A percentile compares a stretch with the other conserved stretches of the same genome.
Evolutionary conservation across 2,113 vertebrate genomes (phyloP).

Genomic region (Atractosteus spatula): DNA sequence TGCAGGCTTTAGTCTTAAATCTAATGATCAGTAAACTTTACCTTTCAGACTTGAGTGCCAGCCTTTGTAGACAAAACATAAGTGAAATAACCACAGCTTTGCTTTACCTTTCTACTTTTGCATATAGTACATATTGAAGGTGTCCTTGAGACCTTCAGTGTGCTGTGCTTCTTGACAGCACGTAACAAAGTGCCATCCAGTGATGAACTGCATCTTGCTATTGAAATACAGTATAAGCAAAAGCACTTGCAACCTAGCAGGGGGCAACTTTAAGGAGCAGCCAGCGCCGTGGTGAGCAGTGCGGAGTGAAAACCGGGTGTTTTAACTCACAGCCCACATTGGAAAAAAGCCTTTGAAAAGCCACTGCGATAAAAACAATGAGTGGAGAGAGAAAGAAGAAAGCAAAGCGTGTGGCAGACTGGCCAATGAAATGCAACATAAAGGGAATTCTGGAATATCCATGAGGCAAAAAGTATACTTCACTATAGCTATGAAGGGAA

Average conservation of each 20-base stretch:
- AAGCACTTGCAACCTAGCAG: background rate
- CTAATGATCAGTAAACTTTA: too few species aligned
- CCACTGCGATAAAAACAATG: background rate
- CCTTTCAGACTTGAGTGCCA: too few species aligned
- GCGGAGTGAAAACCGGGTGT: background rate
- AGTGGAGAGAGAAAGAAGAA: background rate
- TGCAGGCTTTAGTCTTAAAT: too few species aligned
- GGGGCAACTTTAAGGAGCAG: background rate
- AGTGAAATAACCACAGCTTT: too few species aligned
- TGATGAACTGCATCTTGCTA: background rate
- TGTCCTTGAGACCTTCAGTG: conserved; percentile 6
- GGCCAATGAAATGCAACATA: background rate
- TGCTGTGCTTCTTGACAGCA: background rate
- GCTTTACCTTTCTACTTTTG: too few species aligned
- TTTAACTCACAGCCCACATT: conserved; percentile 1
- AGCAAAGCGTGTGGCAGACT: background rate
- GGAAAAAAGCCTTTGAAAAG: background rate
- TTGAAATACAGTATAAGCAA: background rate
- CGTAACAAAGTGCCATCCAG: background rate
- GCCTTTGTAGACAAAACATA: too few species aligned
- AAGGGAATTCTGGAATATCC: background rate
- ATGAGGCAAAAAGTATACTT: background rate
- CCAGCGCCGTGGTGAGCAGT: background rate
- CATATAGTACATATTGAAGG: background rate
- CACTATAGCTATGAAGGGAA: too few species aligned